Evolutionary conservation across 2,888 invertebrate genomes (phyloP).

Genomic region (Escarpia spicata): DNA sequence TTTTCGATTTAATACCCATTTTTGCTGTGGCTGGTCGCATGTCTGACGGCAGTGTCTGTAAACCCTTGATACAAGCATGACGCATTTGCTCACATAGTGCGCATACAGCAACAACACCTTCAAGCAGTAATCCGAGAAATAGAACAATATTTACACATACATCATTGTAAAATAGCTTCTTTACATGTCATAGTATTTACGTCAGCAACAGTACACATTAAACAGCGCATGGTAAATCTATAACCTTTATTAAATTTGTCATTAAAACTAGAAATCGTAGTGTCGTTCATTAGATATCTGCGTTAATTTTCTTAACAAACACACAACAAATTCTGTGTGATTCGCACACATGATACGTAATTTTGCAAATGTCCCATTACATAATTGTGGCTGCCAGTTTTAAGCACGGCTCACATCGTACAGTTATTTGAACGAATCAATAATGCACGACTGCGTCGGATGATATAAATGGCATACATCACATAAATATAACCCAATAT

Average conservation of each 20-base stretch:
- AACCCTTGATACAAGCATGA: background rate
- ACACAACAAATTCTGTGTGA: background rate
- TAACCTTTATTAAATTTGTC: background rate
- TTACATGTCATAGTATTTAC: background rate
- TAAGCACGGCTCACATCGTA: background rate
- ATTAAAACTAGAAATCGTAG: background rate
- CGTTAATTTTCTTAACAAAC: background rate
- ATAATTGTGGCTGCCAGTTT: background rate
- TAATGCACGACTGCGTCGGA: background rate
- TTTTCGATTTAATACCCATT: too few relatives aligned
- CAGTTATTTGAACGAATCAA: background rate
- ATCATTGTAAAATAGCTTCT: background rate
- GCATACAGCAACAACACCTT: background rate
- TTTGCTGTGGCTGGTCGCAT: background rate
- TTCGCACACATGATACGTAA: background rate
- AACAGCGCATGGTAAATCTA: background rate
- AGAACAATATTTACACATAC: conserved; percentile 13
- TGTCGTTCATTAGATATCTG: background rate
- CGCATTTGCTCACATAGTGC: background rate
- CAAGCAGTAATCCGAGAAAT: background rate
- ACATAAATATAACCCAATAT: background rate
- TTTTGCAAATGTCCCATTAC: conserved; percentile 12
- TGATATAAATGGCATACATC: background rate
- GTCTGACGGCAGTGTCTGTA: background rate
- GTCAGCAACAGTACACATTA: background rate